phyloP scores from a whole-genome alignment of 2,888 invertebrate species.

The Eugnorisma glareosa region DNA sequence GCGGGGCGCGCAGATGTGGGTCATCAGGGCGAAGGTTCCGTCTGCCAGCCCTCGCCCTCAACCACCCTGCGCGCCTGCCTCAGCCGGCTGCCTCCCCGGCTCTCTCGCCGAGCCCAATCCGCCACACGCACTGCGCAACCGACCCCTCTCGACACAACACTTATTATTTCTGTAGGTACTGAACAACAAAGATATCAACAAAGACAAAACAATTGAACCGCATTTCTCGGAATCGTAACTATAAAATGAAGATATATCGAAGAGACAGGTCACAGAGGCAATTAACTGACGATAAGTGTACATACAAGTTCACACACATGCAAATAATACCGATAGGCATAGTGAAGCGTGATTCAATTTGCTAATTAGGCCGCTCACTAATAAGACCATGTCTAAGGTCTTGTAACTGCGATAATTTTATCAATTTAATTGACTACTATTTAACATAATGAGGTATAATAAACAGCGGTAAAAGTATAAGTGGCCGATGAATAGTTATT shows the following conservation, averaged over 20 bases:
- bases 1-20: conserved; percentile 76
- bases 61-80: conserved; percentile 57
- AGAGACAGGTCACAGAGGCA: conserved; percentile 83
- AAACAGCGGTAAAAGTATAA: conserved; percentile 43
- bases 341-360: conserved; percentile 77
- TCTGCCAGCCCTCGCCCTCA: conserved; percentile 75
- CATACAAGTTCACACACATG: conserved; percentile 68
- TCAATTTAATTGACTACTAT: conserved; percentile 65
- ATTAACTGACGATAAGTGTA: conserved; percentile 79
- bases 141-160: conserved; percentile 48
- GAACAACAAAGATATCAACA: conserved; percentile 65
- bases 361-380: conserved; percentile 79
- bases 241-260: conserved; percentile 76
- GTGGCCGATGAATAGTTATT: conserved; percentile 15
- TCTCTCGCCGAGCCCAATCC: conserved; percentile 68
- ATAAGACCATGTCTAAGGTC: conserved; percentile 73
- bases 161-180: conserved; percentile 56
- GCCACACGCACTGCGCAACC: conserved; percentile 75
- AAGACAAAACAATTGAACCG: conserved; percentile 79
- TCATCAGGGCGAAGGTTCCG: conserved; percentile 84
- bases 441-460: conserved; percentile 52
- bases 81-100: conserved; percentile 64
- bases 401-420: conserved; percentile 67
- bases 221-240: conserved; percentile 79
- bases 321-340: conserved; percentile 67